phyloP scores from a whole-genome alignment of 2,888 invertebrate genomes.

The Drosophila histrio region DNA sequence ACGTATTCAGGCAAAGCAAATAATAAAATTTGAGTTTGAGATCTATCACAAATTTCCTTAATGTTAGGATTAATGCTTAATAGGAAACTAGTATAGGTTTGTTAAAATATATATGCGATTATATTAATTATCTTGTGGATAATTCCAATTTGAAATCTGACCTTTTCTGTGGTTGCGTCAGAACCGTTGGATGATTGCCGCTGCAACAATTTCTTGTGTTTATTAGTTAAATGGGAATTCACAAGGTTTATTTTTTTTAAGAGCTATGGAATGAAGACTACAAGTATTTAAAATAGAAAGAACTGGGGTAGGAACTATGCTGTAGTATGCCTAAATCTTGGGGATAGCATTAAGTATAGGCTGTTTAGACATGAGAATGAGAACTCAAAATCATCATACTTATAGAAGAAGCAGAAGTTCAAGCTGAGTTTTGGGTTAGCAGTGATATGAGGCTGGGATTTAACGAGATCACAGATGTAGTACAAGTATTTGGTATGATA shows the following conservation, averaged over 20 bases:
- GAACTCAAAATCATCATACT: conserved; percentile 14
- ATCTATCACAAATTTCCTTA: conserved; percentile 7
- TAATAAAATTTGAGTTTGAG: conserved; percentile 16
- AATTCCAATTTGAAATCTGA: conserved; percentile 73
- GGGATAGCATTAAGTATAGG: background rate
- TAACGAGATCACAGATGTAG: background rate
- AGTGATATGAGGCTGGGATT: background rate
- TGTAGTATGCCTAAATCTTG: background rate
- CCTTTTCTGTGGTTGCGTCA: conserved; percentile 83
- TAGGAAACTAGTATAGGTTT: background rate
- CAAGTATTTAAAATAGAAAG: conserved; percentile 17
- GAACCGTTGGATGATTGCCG: conserved; percentile 83
- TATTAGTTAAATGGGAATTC: conserved; percentile 52
- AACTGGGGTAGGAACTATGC: background rate
- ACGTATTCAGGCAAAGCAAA: conserved; percentile 12
- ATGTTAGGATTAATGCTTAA: conserved; percentile 9
- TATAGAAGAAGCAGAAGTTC: conserved; percentile 5
- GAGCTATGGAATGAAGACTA: conserved; percentile 5
- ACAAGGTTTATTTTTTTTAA: conserved; percentile 9
- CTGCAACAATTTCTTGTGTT: conserved; percentile 81
- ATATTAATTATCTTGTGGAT: conserved; percentile 25
- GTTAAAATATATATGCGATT: background rate
- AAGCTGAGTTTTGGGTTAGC: conserved; percentile 8
- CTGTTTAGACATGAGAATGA: conserved; percentile 5
- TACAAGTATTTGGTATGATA: background rate